Evolutionary conservation across 2,888 invertebrate genomes (phyloP).

Genomic region (Chaetogeoica ovagalla): DNA sequence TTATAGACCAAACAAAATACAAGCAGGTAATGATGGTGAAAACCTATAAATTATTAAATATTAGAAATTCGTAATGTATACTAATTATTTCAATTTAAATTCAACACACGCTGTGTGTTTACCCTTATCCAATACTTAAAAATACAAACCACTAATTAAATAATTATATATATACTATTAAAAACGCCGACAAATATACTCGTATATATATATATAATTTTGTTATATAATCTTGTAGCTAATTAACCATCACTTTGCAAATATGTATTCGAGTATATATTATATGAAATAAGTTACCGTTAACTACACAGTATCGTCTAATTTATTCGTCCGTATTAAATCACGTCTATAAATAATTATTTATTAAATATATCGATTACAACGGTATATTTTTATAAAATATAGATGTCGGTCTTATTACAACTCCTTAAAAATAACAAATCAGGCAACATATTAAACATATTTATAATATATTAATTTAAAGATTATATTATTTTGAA

Average conservation of each 20-base stretch:
- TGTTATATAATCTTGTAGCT: neutral
- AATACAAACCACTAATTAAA: slow-evolving; percentile 2
- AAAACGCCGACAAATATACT: neutral
- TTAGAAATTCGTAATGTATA: neutral
- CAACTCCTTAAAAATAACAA: slow-evolving; percentile 14
- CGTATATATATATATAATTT: no score
- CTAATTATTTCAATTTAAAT: slow-evolving; percentile 7
- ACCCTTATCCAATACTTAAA: neutral
- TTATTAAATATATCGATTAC: no score
- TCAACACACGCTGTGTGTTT: neutral
- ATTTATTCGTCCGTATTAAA: neutral
- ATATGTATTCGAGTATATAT: neutral
- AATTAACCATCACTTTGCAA: neutral
- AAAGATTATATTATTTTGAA: neutral
- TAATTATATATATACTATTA: neutral
- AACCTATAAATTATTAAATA: neutral
- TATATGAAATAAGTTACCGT: neutral
- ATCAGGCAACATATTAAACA: slow-evolving; percentile 24
- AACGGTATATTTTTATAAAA: no score
- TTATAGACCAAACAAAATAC: neutral
- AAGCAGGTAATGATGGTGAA: neutral
- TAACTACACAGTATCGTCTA: neutral
- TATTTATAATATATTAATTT: neutral
- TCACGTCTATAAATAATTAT: no score
- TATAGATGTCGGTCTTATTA: neutral